Percentiles rank a stretch among this genome's conserved stretches.
Evolutionary conservation across 2,113 vertebrate genomes (phyloP).

Genomic region (Myxocyprinus asiaticus): DNA sequence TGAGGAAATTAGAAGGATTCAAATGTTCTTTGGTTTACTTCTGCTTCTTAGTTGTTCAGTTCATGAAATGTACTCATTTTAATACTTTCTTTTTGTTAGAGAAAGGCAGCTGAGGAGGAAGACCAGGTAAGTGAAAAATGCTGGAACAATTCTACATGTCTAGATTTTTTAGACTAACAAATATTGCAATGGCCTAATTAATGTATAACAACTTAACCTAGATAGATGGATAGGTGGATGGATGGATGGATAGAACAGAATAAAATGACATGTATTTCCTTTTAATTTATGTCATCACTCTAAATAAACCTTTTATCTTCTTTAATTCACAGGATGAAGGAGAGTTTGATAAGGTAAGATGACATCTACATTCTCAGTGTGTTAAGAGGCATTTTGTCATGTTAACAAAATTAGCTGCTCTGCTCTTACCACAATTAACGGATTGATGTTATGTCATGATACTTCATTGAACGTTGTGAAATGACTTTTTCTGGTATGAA

Average conservation of each 20-base stretch:
- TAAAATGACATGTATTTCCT: not conserved
- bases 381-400: no score
- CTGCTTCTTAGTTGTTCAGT: not conserved
- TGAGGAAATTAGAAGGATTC: no score
- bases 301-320: not conserved
- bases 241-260: not conserved
- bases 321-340: slow-evolving; percentile 15
- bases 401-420: no score
- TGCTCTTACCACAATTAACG: no score
- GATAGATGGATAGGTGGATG: no score
- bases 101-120: slow-evolving; percentile 1
- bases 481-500: no score
- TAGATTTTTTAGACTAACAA: not conserved
- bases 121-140: slow-evolving; percentile 8
- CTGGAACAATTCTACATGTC: not conserved
- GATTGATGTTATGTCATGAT: no score
- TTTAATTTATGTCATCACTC: not conserved
- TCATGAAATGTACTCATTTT: not conserved
- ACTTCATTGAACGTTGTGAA: no score
- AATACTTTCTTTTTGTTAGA: slow-evolving; percentile 20
- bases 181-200: no score
- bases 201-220: no score
- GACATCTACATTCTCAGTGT: no score
- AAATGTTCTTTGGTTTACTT: not conserved
- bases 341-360: slow-evolving; percentile 30